Conservation (phyloP, 2,797 vertebrate species). For the Falco novaeseelandiae region DNA sequence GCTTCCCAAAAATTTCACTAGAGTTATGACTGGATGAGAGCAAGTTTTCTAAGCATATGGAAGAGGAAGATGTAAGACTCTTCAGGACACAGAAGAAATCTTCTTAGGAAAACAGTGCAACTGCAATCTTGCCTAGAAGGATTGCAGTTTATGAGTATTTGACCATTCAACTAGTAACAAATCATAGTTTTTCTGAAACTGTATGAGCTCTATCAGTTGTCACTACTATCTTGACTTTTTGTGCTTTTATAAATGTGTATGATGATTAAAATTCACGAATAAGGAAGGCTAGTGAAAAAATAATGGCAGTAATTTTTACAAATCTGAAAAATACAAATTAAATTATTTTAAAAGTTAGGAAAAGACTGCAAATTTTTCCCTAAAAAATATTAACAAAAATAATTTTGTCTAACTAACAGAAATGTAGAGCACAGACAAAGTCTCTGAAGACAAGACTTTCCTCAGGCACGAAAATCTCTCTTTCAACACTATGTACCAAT, state of each 20-base stretch:
- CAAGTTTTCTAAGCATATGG: neutral
- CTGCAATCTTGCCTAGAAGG: neutral
- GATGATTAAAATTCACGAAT: neutral
- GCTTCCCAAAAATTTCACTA: neutral
- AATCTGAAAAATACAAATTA: neutral
- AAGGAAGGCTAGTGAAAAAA: neutral
- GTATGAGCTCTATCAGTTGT: neutral
- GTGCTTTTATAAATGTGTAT: neutral
- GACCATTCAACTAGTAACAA: neutral
- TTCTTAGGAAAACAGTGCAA: neutral
- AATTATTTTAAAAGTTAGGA: conserved; percentile 13
- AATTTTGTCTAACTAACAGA: conserved; percentile 25
- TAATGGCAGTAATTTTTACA: neutral
- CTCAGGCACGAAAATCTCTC: neutral
- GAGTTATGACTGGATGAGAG: neutral
- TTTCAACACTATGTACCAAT: conserved; percentile 1
- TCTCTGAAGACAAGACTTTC: neutral
- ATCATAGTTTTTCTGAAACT: neutral
- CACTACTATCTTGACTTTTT: neutral
- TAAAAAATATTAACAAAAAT: conserved; percentile 8
- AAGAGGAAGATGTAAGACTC: neutral
- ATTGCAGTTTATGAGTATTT: neutral
- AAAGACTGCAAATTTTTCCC: neutral
- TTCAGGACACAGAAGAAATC: neutral
- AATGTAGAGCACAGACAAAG: neutral